Evolutionary conservation across 2,888 invertebrate genomes (phyloP), one percentile per base, ranked within the genome.

Genomic region (Caenorhabditis sinica): DNA sequence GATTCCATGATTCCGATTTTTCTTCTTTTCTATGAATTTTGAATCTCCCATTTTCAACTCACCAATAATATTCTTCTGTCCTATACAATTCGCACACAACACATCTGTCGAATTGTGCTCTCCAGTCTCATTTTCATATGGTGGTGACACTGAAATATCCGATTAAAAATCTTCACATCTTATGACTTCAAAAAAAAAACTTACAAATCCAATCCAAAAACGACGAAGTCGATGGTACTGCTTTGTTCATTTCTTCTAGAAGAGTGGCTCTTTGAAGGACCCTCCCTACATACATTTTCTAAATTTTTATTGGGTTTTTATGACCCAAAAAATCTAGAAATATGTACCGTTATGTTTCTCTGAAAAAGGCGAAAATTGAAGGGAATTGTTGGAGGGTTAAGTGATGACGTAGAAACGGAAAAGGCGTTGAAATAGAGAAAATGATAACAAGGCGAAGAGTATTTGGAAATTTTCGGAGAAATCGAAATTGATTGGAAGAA

Each of bases 71-170:
- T 85, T 82, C 13, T 49, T 40, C 71, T 85, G 69, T 1, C 79
- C 82, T 9, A 85, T 82, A 20, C 88, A 88, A 80, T 88, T 88
- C 8, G 88, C 86, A 66, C 86, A 86, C 4, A 88, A 61, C 6
- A 88, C 88, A 60, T 88, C 87, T 28, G 82, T 82, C 43, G 73
- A 69, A 20, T 85, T 85, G 23, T 33, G 43, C 0, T 60, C 66
- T 13, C 25, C 69, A 0, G 60, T 72, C 13, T 81, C 72, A 25
- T 76, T 75, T 4, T 61, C 75, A 20, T 76, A 71, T 13, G n/a
- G 1, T 51, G 75, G 75, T 8, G 75, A 75, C 28, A 82, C 75
- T 82, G 49, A 13, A 72, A 82, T 30, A 30, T 63, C 5, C 17
- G 15, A 43, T 53, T 3, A 36, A 53, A 43, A 15, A 25, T n/a